Percentiles rank a stretch among this genome's conserved stretches.
phyloP scores from a whole-genome alignment of 2,888 invertebrate species.

The Oxyteleia sp. region DNA sequence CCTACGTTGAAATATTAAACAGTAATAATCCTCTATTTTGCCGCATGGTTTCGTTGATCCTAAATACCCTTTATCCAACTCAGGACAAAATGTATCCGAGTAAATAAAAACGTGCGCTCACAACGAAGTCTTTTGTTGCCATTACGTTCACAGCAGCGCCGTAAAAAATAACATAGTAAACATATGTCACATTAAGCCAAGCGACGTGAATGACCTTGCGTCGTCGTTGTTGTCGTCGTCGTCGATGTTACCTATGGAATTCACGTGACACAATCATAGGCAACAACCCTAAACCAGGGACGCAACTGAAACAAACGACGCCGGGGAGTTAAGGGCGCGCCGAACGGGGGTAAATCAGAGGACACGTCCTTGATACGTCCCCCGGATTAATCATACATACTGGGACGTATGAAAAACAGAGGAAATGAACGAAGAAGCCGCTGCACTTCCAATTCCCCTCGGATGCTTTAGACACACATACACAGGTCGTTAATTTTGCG shows the following conservation, averaged over 20 bases:
- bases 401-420: constrained; percentile 38
- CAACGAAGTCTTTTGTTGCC: constrained; percentile 26
- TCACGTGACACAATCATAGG: constrained; percentile 38
- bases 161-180: constrained; percentile 44
- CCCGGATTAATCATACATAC: constrained; percentile 42
- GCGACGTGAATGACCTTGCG: constrained; percentile 34
- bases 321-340: constrained; percentile 22
- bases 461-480: constrained; percentile 14
- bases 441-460: constrained; percentile 23
- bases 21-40: not conserved
- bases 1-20: too few species aligned
- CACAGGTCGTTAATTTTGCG: constrained; percentile 12
- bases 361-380: constrained; percentile 31
- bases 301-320: constrained; percentile 57
- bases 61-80: not conserved
- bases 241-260: constrained; percentile 20
- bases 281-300: constrained; percentile 39
- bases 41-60: not conserved
- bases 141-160: not conserved
- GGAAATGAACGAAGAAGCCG: constrained; percentile 32
- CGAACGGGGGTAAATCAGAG: constrained; percentile 25
- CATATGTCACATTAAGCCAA: constrained; percentile 38
- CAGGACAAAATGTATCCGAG: not conserved
- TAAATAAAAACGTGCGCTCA: not conserved
- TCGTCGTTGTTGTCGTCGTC: constrained; percentile 3